Evolutionary conservation across 2,888 invertebrate genomes (phyloP).

Genomic region (Automeris io): DNA sequence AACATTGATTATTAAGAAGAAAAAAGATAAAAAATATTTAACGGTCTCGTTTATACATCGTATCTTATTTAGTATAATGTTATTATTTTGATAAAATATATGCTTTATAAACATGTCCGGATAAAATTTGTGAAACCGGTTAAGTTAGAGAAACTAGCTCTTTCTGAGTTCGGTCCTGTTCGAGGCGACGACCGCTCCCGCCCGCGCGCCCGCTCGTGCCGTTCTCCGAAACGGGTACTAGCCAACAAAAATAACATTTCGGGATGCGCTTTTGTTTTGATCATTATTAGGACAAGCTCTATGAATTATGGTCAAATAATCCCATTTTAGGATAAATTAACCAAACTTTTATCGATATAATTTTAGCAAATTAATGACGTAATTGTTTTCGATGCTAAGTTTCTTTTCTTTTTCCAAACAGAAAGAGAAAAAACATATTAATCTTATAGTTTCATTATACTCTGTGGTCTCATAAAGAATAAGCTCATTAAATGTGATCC

Average conservation of each 20-base stretch:
- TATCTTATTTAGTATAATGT: too few relatives aligned
- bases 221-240: conserved; percentile 70
- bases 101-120: too few relatives aligned
- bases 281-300: conserved; percentile 34
- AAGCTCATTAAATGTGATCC: neutral
- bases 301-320: too few relatives aligned
- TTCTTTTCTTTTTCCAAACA: conserved; percentile 9
- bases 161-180: conserved; percentile 47
- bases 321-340: conserved; percentile 24
- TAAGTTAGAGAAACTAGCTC: conserved; percentile 8
- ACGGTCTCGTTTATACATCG: too few relatives aligned
- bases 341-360: neutral
- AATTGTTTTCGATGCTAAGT: neutral
- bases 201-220: conserved; percentile 51
- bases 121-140: conserved; percentile 8
- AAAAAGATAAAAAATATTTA: too few relatives aligned
- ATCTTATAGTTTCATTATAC: too few relatives aligned
- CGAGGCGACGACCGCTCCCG: conserved; percentile 73
- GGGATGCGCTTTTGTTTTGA: conserved; percentile 70
- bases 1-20: too few relatives aligned
- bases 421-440: too few relatives aligned
- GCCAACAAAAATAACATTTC: conserved; percentile 72
- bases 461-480: too few relatives aligned
- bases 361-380: neutral
- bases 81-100: too few relatives aligned